Percentiles rank a stretch among this genome's conserved stretches.
These are phyloP conservation scores for Cyprinodon tularosa DNA, from an alignment of 2,113 vertebrate genomes.

Conservation along the genomic window DNA sequence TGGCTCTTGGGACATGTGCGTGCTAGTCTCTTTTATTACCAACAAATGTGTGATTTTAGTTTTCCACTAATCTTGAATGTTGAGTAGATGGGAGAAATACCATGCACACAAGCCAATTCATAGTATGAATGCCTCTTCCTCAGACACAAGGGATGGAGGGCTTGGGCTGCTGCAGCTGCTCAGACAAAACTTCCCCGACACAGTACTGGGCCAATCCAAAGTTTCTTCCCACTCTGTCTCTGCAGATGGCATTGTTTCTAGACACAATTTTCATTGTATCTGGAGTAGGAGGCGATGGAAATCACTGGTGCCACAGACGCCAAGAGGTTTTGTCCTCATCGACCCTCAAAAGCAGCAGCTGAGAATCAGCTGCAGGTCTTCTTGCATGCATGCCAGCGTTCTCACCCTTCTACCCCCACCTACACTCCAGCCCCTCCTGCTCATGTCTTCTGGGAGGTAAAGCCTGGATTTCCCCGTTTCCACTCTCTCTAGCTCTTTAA, in stretches of 20 bases:
- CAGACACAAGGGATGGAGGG: constrained; percentile 18
- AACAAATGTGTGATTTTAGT: neutral
- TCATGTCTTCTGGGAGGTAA: constrained; percentile 71
- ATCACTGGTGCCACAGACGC: constrained; percentile 55
- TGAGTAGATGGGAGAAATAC: neutral
- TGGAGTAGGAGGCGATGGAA: constrained; percentile 70
- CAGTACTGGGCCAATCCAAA: constrained; percentile 57
- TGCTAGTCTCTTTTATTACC: neutral
- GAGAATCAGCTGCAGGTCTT: constrained; percentile 25
- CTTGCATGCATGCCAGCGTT: constrained; percentile 3
- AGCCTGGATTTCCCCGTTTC: constrained; percentile 78
- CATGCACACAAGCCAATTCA: constrained; percentile 3
- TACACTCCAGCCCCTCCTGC: neutral
- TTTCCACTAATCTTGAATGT: neutral
- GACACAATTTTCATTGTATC: constrained; percentile 79
- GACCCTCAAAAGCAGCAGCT: constrained; percentile 52
- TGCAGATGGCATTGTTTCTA: constrained; percentile 76
- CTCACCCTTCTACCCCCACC: neutral
- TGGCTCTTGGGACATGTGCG: too few species aligned
- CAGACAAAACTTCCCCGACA: constrained; percentile 68
- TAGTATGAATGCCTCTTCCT: constrained; percentile 6
- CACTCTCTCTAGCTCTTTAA: constrained; percentile 71
- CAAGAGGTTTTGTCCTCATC: constrained; percentile 53
- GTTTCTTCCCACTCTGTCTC: constrained; percentile 72
- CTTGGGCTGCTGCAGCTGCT: constrained; percentile 14